Conservation (phyloP, 2,113 vertebrate genomes). For the Mus pahari region DNA sequence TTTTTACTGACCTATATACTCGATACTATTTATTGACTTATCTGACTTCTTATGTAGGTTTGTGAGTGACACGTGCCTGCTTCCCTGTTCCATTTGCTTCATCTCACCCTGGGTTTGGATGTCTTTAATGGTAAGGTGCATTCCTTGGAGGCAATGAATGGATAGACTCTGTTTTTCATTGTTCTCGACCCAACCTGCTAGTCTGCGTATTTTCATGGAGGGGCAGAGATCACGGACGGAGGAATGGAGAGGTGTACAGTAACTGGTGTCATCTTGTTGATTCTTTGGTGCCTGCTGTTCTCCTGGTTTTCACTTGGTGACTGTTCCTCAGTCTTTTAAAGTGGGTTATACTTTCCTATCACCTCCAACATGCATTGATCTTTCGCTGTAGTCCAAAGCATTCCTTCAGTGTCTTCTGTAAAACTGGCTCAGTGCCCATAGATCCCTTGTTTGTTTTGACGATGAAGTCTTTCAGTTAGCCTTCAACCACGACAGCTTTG, state of each 20-base stretch:
- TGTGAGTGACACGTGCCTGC: neutral
- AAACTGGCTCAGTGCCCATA: neutral
- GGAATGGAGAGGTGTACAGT: neutral
- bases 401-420: neutral
- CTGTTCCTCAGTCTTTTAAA: neutral
- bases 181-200: neutral
- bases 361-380: neutral
- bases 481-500: neutral
- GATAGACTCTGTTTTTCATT: neutral
- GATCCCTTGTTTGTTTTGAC: neutral
- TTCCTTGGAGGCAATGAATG: neutral
- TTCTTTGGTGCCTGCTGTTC: neutral
- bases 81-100: neutral
- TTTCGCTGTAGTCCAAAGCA: neutral
- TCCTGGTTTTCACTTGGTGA: neutral
- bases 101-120: neutral
- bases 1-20: neutral
- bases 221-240: too few relatives aligned
- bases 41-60: neutral
- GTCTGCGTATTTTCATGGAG: neutral
- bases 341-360: neutral
- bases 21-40: neutral
- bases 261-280: neutral
- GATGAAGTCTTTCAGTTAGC: neutral
- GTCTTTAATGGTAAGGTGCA: neutral